A percentile compares a stretch with the other conserved stretches of the same genome.
phyloP scores from a whole-genome alignment of 2,888 invertebrate species.

The Spicauda simplicius region DNA sequence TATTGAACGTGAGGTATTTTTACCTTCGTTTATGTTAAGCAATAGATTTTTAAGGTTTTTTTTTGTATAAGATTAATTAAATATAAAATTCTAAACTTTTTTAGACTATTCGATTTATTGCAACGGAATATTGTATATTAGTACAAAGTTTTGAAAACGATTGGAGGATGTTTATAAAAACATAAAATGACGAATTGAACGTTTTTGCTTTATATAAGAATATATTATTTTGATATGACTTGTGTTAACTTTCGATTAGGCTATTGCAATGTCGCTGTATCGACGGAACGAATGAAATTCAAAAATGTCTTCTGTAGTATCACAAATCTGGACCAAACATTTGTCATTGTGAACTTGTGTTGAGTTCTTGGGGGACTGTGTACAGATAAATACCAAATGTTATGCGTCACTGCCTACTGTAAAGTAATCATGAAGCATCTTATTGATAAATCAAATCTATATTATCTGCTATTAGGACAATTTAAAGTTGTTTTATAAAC shows the following conservation, averaged over 20 bases:
- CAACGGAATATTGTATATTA: constrained; percentile 75
- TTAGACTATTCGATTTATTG: constrained; percentile 61
- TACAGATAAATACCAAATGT: constrained; percentile 57
- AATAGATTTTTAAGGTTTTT: constrained; percentile 61
- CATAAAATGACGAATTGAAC: constrained; percentile 50
- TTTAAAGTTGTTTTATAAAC: constrained; percentile 36
- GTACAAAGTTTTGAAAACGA: constrained; percentile 71
- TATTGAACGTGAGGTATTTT: constrained; percentile 50
- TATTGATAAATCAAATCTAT: constrained; percentile 55
- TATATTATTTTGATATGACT: constrained; percentile 76
- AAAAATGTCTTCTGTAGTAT: constrained; percentile 36
- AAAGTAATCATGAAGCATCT: constrained; percentile 46
- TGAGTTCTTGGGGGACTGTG: constrained; percentile 45
- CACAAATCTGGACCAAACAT: constrained; percentile 66
- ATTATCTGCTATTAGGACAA: constrained; percentile 35
- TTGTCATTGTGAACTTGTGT: constrained; percentile 38
- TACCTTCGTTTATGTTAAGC: constrained; percentile 56
- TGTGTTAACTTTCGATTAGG: constrained; percentile 55
- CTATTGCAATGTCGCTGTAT: constrained; percentile 47
- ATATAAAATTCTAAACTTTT: constrained; percentile 62
- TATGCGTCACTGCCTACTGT: constrained; percentile 56
- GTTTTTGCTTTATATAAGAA: constrained; percentile 63
- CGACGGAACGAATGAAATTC: constrained; percentile 42
- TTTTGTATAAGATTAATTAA: constrained; percentile 62
- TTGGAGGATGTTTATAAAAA: constrained; percentile 33